A percentile compares a stretch with the other conserved stretches of the same genome.
These are phyloP conservation scores for Bovichtus variegatus DNA, from an alignment of 2,797 vertebrate species.

Conservation along the genomic window DNA sequence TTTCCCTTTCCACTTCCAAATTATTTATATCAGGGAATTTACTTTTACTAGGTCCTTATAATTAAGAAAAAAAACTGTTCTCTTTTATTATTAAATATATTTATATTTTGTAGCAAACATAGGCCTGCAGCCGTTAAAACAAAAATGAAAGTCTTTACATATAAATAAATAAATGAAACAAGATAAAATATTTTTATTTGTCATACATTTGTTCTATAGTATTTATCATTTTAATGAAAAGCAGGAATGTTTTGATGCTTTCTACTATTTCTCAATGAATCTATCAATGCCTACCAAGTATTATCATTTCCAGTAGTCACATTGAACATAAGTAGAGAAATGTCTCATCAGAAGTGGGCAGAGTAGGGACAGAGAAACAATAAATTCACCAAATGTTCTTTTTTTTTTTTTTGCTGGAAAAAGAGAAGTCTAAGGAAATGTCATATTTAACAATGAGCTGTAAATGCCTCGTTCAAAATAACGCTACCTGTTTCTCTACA, in stretches of 20 bases:
- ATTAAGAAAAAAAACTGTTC: slow-evolving; percentile 21
- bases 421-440: not conserved
- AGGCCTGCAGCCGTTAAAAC: too few species aligned
- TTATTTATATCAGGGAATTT: slow-evolving; percentile 17
- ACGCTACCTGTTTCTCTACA: not conserved
- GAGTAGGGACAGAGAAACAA: not conserved
- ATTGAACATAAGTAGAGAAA: not conserved
- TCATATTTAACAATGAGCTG: not conserved
- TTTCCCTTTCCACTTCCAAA: slow-evolving; percentile 32
- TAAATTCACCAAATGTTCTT: not conserved
- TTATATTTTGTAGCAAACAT: slow-evolving; percentile 26
- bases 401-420: not conserved
- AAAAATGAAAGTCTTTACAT: too few species aligned
- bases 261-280: not conserved
- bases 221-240: not conserved
- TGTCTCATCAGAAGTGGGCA: not conserved
- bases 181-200: not conserved
- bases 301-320: not conserved
- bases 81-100: slow-evolving; percentile 45
- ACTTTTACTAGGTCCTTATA: slow-evolving; percentile 3
- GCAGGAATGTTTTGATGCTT: not conserved
- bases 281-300: not conserved
- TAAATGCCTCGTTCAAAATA: not conserved
- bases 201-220: not conserved
- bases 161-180: not conserved